Conservation (phyloP, 2,113 vertebrate genomes). For the Theristicus caerulescens region DNA sequence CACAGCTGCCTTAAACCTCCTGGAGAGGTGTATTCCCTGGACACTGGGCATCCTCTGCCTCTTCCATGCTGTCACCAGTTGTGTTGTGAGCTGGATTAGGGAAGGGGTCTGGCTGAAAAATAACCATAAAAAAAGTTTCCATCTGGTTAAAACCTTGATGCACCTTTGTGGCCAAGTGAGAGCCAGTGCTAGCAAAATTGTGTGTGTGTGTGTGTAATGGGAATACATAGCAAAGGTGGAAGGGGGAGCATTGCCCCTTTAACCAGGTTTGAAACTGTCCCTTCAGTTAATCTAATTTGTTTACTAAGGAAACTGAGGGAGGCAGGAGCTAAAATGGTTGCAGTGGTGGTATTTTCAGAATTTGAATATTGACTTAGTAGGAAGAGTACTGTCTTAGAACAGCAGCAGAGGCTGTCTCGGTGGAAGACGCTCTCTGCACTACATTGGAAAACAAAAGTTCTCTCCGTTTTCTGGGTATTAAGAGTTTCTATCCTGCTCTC, state of each 20-base stretch:
- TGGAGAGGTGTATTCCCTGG: neutral
- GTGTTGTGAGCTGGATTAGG: neutral
- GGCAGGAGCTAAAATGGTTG: neutral
- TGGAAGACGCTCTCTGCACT: neutral
- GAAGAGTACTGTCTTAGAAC: neutral
- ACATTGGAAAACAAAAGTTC: neutral
- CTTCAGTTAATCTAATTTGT: neutral
- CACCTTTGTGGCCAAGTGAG: neutral
- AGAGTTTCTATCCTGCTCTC: neutral
- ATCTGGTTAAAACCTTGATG: neutral
- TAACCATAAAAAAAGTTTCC: neutral
- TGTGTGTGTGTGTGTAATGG: too few relatives aligned
- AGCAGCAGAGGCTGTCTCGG: rapidly evolving
- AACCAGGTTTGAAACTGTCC: neutral
- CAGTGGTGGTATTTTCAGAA: neutral
- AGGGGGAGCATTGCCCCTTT: neutral
- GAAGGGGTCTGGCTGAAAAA: neutral
- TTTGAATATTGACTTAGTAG: neutral
- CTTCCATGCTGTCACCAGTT: neutral
- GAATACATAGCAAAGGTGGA: neutral
- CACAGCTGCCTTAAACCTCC: neutral
- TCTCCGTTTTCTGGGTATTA: neutral
- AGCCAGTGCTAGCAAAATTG: neutral
- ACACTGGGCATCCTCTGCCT: neutral
- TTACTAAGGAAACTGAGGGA: neutral